These are phyloP conservation scores for Sebastes taczanowskii DNA, from an alignment of 2,797 vertebrate genomes.

Conservation along the genomic window DNA sequence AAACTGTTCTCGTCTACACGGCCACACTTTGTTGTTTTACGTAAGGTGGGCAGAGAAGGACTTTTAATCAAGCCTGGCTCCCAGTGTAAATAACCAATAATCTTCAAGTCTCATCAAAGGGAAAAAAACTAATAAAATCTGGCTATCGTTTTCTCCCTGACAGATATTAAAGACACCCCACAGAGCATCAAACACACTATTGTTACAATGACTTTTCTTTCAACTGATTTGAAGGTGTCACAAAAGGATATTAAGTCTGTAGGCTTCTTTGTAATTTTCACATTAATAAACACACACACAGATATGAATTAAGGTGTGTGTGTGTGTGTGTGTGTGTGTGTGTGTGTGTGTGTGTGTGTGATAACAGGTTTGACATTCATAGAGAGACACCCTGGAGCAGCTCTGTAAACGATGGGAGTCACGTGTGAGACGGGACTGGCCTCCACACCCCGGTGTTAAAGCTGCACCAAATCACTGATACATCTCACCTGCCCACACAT, in stretches of 20 bases:
- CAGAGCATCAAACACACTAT: constrained; percentile 11
- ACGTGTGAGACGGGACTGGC: constrained; percentile 27
- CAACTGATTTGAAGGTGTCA: constrained; percentile 5
- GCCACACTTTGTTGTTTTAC: constrained; percentile 3
- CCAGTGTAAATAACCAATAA: constrained; percentile 48
- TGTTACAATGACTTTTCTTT: background rate
- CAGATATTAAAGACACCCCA: constrained; percentile 47
- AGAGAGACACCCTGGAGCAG: background rate
- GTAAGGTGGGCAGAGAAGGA: background rate
- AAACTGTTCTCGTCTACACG: background rate
- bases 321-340: background rate
- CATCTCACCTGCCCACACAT: constrained; percentile 62
- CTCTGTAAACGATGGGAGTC: constrained; percentile 22
- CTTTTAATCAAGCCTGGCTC: constrained; percentile 51
- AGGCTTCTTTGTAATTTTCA: background rate
- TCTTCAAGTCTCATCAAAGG: constrained; percentile 43
- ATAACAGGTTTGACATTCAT: constrained; percentile 7
- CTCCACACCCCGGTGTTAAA: constrained; percentile 32
- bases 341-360: background rate
- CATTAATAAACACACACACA: background rate
- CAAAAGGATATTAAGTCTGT: constrained; percentile 20
- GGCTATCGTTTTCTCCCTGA: constrained; percentile 11
- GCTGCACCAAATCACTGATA: constrained; percentile 23
- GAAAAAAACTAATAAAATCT: constrained; percentile 59
- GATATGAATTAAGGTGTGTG: background rate